Evolutionary conservation across 2,888 invertebrate species (phyloP), one percentile per base, ranked within the genome.

Genomic region (Stomorhina lunata): DNA sequence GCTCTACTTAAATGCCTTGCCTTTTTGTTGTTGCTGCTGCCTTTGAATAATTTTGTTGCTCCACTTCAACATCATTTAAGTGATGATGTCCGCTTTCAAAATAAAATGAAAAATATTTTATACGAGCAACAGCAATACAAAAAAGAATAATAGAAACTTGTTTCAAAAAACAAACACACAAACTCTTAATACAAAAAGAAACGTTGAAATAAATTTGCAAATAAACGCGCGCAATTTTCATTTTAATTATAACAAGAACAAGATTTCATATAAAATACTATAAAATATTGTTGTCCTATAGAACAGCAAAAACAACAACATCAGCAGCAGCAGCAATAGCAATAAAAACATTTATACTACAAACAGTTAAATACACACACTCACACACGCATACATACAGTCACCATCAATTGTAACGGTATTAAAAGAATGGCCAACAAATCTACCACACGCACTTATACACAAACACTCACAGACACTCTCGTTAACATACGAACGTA

Each of bases 201-300:
- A 22, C 15, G 43, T 73, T 9, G 29, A 55, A 73, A 66, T 17
- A 34, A 59, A 72, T 72, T 72, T 57, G 25, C 69, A 81, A 73
- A 78, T 59, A 81, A 81, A 73, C 55, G 77, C 77, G 81, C 73
- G 73, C 73, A 68, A 68, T 72, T 81, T 55, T 72, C 77, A 81
- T 81, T 77, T 48, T 57, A n/a, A n/a, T n/a, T n/a, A n/a, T n/a
- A n/a, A n/a, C n/a, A 61, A 22, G 5, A 61, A 61, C 45, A 55
- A n/a, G n/a, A n/a, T 53, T 32, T 53, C 40, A 48, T 27, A 76
- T 37, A 34, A 53, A 80, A 63, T 55, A 40, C 29, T 10, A 17
- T 68, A 29, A 73, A 73, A 68, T 17, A 55, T 40, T 65, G 34
- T 48, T 37, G 50, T 50, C 10, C 40, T 48, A 20, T 15, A n/a